Evolutionary conservation across 2,113 vertebrate species (phyloP), one percentile per base, ranked within the genome.

Genomic region (Calyptomena viridis): DNA sequence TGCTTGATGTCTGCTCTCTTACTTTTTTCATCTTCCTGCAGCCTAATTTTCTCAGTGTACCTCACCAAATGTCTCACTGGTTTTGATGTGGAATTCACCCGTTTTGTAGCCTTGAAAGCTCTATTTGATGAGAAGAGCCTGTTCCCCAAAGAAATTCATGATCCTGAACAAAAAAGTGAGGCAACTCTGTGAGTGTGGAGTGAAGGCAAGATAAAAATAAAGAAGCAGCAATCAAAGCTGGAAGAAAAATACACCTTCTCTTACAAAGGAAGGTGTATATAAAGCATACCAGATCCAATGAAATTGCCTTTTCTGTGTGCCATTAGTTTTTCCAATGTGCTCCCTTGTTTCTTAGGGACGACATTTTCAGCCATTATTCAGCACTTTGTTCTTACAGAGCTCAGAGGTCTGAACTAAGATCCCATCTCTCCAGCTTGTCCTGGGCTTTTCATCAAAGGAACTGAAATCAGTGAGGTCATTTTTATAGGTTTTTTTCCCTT

Each of bases 141-240:
- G 71, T 97, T 99, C 89, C 98, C 98, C 53, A 98, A 98, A 97
- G 98, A 98, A 95, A 96, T 98, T 88, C 92, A 97, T 76, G 95
- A 98, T 90, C 84, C 23, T 80, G 97, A 98, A 92, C 87, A 83
- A 95, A 97, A 95, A 96, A 63, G 81, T 12, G 11, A 98, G 96
- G 87, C 90, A 96, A 80, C 81, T 95, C 63, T 52, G 46, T 59
- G 96, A 97, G 81, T 5, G 50, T 60, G 50, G 87, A 74, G 52
- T 18, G 90, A 96, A 93, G 66, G 69, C 37, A 95, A 97, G 96
- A 96, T 79, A 78, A 97, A 93, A 96, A 94, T 72, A 96, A 97
- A 95, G 40, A 96, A 94, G 86, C 96, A 96, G 64, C 58, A 90
- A 93, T 91, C 86, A 88, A 93, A 93, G 92, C 74, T 80, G 84